A percentile compares a stretch with the other conserved stretches of the same genome.
These are phyloP conservation scores for Chelidonichthys spinosus DNA, from an alignment of 2,797 vertebrate species.

Conservation along the genomic window DNA sequence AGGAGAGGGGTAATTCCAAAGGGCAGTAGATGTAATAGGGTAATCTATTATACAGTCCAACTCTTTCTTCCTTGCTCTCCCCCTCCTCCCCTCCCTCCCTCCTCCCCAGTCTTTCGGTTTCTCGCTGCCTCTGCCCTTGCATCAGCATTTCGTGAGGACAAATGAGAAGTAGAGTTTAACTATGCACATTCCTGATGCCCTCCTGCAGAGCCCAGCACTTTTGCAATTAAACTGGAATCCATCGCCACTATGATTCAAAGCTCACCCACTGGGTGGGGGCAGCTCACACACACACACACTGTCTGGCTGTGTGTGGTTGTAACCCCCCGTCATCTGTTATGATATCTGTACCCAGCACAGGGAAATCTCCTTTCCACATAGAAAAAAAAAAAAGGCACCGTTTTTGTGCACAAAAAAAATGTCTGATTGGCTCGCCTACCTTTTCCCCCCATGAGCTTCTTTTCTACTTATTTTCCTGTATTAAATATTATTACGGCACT, in stretches of 20 bases:
- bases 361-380: background rate
- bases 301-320: constrained; percentile 30
- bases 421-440: background rate
- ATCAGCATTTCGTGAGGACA: constrained; percentile 85
- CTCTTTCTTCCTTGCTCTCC: constrained; percentile 60
- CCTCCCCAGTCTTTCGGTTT: constrained; percentile 44
- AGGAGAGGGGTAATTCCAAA: constrained; percentile 75
- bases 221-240: constrained; percentile 77
- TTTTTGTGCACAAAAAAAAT: background rate
- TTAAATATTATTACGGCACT: background rate
- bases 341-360: constrained; percentile 19
- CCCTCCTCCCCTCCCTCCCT: background rate
- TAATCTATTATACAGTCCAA: constrained; percentile 84
- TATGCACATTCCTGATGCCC: constrained; percentile 77
- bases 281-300: constrained; percentile 15
- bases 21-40: constrained; percentile 84
- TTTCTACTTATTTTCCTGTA: background rate
- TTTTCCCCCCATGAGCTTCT: background rate
- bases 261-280: constrained; percentile 14
- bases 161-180: constrained; percentile 83
- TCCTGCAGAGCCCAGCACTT: constrained; percentile 83
- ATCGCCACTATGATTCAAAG: constrained; percentile 69
- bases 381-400: background rate
- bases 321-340: constrained; percentile 26
- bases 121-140: constrained; percentile 76